Base-by-base conservation (phyloP, 2,888 invertebrate species). In the Mesorhabditis spiculigera region DNA sequence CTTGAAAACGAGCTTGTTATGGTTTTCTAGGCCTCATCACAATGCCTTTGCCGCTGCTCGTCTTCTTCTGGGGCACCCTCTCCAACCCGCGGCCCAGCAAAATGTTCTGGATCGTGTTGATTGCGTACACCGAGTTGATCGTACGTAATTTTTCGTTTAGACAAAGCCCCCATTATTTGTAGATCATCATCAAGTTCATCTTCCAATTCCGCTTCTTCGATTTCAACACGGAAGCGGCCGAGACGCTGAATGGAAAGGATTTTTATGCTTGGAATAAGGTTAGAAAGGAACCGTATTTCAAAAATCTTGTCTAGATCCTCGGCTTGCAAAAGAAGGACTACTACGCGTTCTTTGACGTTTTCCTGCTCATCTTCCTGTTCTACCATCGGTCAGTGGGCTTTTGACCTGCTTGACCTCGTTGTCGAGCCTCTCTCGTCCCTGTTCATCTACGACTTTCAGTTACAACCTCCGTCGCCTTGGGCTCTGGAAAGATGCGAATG, bases 71-170 rank as follows among this genome's bases (percentile, higher is more conserved):
- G 98, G 98, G 97, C 43, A 94, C 95, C 4, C 88, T 98, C 13
- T 93, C 94, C 0, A 92, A 96, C 84, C 97, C 98, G 0, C 89
- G 97, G 68, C 97, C 98, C 0, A 92, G 94, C 0, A 98, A 97
- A 88, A 93, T 93, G 0, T 98, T 97, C 87, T 99, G 98, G 98
- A 92, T 98, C 75, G 93, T 95, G 0, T 89, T 96, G 75, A 98
- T 99, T 81, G 95, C 96, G 0, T 99, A 99, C 86, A 95, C 95
- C 0, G 95, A 98, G 91, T 93, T 93, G 87, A 86, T 81, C 42
- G 75, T 77, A 41, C 65, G 72, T 68, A 42, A 61, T 45, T 45
- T n/a, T 10, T 28, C 10, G 41, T 61, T 5, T 63, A 43, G 16
- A 0, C 5, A 41, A n/a, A 45, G 6, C 16, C 44, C n/a, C 42